Conservation (phyloP, 2,113 vertebrate genomes). For the Egretta garzetta region DNA sequence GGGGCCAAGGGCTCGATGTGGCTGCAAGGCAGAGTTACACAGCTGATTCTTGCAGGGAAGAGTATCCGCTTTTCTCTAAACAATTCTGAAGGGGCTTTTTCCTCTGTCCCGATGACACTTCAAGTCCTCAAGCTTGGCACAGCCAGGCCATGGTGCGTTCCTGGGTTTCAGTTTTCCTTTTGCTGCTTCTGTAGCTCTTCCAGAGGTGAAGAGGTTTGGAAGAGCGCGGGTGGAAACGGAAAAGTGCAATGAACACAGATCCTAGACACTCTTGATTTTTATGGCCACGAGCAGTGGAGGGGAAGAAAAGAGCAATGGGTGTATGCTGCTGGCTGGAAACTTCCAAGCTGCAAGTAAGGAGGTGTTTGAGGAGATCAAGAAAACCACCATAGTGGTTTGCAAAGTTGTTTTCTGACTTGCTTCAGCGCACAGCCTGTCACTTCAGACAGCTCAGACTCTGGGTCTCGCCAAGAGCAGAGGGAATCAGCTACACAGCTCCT, state of each 20-base stretch:
- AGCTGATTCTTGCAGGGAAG: neutral
- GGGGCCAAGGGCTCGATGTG: neutral
- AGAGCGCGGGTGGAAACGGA: conserved; percentile 48
- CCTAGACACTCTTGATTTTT: conserved; percentile 33
- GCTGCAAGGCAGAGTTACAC: neutral
- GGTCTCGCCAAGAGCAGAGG: neutral
- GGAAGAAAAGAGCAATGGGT: conserved; percentile 2
- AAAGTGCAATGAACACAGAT: conserved; percentile 27
- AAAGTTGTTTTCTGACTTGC: neutral
- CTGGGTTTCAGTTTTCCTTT: conserved; percentile 68
- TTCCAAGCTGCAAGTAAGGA: neutral
- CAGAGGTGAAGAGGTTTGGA: conserved; percentile 64
- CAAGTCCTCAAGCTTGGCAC: conserved; percentile 14
- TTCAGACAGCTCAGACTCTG: neutral
- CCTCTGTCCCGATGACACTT: conserved; percentile 32
- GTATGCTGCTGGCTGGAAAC: conserved; percentile 24
- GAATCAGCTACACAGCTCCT: neutral
- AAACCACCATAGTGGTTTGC: neutral
- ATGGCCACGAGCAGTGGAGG: neutral
- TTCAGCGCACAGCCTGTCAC: neutral
- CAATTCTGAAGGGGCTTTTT: conserved; percentile 41
- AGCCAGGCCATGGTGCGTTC: neutral
- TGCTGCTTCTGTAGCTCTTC: conserved; percentile 64
- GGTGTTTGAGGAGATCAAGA: conserved; percentile 34
- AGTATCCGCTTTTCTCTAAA: conserved; percentile 40